These are phyloP conservation scores for Hippocampus barbouri DNA, from an alignment of 2,113 vertebrate genomes.

Conservation along the genomic window DNA sequence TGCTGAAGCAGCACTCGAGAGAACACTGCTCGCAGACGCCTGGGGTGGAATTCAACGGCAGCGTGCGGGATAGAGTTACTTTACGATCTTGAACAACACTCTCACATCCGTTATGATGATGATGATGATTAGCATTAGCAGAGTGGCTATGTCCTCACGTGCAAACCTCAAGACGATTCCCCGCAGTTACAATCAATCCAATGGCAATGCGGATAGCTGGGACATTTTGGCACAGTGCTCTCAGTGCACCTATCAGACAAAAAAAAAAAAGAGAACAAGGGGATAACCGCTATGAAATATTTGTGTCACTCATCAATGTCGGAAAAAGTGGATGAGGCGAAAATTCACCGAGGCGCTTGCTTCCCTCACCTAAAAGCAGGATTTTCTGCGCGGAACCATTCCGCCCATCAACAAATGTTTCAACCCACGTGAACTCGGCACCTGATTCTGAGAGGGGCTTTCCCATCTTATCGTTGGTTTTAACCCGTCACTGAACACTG, in stretches of 20 bases:
- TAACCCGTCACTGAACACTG: too few relatives aligned
- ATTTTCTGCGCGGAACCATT: too few relatives aligned
- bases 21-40: neutral
- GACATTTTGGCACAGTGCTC: neutral
- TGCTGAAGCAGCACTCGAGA: slow-evolving; percentile 29
- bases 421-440: too few relatives aligned
- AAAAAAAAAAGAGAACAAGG: neutral
- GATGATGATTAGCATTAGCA: slow-evolving; percentile 3
- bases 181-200: neutral
- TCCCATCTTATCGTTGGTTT: too few relatives aligned
- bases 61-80: neutral
- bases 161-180: slow-evolving; percentile 13
- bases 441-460: too few relatives aligned
- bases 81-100: slow-evolving; percentile 13
- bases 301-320: neutral
- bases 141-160: slow-evolving; percentile 1
- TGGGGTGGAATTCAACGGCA: slow-evolving; percentile 8
- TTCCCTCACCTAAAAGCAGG: too few relatives aligned
- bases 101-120: neutral
- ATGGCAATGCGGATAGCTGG: slow-evolving; percentile 3
- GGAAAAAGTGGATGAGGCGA: neutral
- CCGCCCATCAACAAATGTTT: too few relatives aligned
- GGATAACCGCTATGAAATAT: neutral
- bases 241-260: neutral
- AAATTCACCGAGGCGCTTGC: neutral